These are phyloP conservation scores for Archivesica marissinica DNA, from an alignment of 1,140 invertebrate genomes.

Conservation along the genomic window DNA sequence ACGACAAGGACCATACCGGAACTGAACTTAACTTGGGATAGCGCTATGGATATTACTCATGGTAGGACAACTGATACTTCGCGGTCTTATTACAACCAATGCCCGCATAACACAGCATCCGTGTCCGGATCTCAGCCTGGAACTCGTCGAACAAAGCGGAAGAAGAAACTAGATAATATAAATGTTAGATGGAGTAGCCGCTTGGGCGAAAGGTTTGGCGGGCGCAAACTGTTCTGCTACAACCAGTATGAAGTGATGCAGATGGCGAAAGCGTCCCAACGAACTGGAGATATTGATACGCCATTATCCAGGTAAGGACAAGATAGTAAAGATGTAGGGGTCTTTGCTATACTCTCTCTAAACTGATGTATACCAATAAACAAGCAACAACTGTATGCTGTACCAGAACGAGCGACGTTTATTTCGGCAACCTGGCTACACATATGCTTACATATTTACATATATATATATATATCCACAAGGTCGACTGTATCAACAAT, in stretches of 20 bases:
- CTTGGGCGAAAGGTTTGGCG: neutral
- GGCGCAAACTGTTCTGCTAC: neutral
- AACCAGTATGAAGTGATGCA: conserved; percentile 3
- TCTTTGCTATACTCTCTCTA: too few relatives aligned
- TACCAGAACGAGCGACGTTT: too few relatives aligned
- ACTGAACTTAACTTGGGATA: conserved; percentile 24
- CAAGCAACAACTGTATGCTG: too few relatives aligned
- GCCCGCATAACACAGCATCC: conserved; percentile 17
- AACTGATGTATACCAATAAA: too few relatives aligned
- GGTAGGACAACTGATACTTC: neutral
- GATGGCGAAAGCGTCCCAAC: neutral
- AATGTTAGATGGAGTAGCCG: conserved; percentile 1
- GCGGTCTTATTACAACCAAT: conserved; percentile 19
- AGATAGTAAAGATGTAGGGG: neutral
- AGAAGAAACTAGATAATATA: neutral
- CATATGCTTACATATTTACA: too few relatives aligned
- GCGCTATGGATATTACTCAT: neutral
- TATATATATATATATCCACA: too few relatives aligned
- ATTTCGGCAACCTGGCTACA: too few relatives aligned
- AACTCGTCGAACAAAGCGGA: neutral
- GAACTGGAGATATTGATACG: neutral
- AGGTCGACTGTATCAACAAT: too few relatives aligned
- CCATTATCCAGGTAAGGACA: neutral
- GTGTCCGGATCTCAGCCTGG: neutral
- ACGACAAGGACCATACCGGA: conserved; percentile 19